Base-by-base conservation (phyloP, 2,113 vertebrate genomes). In the Oryctolagus cuniculus region DNA sequence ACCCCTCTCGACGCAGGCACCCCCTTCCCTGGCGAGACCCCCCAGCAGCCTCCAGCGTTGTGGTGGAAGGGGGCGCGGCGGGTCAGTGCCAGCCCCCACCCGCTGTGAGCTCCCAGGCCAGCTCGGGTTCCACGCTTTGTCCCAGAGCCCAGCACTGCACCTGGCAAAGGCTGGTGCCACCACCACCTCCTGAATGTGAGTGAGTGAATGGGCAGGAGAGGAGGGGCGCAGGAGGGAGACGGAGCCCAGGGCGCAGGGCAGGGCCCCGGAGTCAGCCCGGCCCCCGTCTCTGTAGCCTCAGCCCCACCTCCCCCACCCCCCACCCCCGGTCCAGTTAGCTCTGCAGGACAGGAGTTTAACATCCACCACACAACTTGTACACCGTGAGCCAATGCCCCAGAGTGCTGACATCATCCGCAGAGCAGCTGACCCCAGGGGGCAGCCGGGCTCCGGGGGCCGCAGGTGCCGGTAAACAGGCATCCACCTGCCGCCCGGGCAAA, bases 391-490 rank as follows among this genome's bases (percentile, higher is more conserved):
- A 15, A 79, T 78, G 92, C 63, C 94, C 95, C 95, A 4, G 27
- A 10, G n/a, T n/a, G 70, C 95, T 97, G 96, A 94, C 90, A 90
- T 93, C 97, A 95, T 92, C 90, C 12, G 17, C 77, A 67, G 38
- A 79, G 85, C 94, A 2, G 7, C 77, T 36, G 81, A 90, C 92
- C 91, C 93, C 4, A 0, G 95, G 95, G 94, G 96, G 70, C 24
- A 1, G 64, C 89, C 1, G 31, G 95, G 92, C 96, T 70, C 90
- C 63, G 74, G 95, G 97, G 96, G 70, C 86, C 19, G 8, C 22
- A 0, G 19, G 58, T 16, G 0, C 49, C 0, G 0, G 81, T 86
- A 91, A 96, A 97, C 95, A 96, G 90, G 70, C 79, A 72, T 29
- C 83, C 77, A 3, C 22, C 15, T 1, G 11, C 53, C 10, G 1